Evolutionary conservation across 35 echinoderm and acorn worm genomes (phyloP), one percentile per base, ranked within the genome.

Genomic region (Hemicentrotus pulcherrimus): DNA sequence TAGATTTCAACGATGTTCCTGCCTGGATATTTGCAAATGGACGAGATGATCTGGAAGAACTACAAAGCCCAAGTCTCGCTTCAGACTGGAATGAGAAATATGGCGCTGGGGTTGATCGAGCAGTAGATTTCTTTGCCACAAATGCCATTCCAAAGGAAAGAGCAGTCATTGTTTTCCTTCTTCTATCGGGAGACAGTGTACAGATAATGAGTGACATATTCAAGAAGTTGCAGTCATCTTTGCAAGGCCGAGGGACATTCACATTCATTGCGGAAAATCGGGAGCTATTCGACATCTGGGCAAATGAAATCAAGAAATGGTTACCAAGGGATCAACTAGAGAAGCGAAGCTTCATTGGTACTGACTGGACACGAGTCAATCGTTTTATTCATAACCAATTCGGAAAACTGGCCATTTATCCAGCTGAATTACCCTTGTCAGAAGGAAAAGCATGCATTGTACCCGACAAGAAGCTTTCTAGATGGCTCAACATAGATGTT

Each of bases 151-250:
- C 91, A 5, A 92, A 48, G 15, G 33, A 92, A 12, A 92, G 91
- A 24, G 91, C 91, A 12, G 33, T 92, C 30, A 46, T 92, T 45
- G 46, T 92, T n/a, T 92, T 92, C 0, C 91, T 92, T 7, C 4
- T 92, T 24, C 91, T 92, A 5, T 92, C 91, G 3, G 4, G 15
- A 6, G 46, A 35, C 9, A 92, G 15, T 16, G 15, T 92, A 5
- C 91, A 92, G 8, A 46, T 92, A 31, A 92, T 92, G 91, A 92
- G 91, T 48, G 91, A 92, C 33, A 92, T 92, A 2, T 92, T 92
- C 41, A 92, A 92, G 91, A 92, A 92, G 45, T 47, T 92, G 3
- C 91, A 92, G 91, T 92, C 91, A 28, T 92, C 91, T 28, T 15
- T 92, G 32, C 91, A 35, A n/a, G 91, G 91, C 32, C 12, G 10